Conservation (phyloP, 1,140 invertebrate species). For the Brachionus koreanus region DNA sequence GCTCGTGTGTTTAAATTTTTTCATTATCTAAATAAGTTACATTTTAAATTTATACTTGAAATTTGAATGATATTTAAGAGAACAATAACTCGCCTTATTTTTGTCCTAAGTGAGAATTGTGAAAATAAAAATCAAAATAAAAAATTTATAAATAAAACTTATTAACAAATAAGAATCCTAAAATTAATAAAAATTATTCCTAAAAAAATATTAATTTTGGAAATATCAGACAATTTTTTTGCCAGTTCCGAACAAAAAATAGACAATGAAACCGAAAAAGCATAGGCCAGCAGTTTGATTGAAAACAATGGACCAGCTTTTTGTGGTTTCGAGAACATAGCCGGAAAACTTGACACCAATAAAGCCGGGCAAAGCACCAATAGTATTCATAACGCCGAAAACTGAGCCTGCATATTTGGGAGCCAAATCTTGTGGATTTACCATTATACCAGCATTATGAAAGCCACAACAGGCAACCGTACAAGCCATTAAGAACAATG, state of each 20-base stretch:
- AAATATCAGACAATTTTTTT: slow-evolving; percentile 63
- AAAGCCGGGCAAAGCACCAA: slow-evolving; percentile 63
- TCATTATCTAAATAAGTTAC: neutral
- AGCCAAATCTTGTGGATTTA: slow-evolving; percentile 72
- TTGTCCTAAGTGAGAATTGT: neutral
- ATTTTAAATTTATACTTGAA: neutral
- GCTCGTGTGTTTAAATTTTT: neutral
- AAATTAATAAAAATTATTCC: neutral
- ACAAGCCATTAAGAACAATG: slow-evolving; percentile 63
- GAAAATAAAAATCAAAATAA: neutral
- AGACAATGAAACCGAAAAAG: slow-evolving; percentile 66
- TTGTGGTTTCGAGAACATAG: slow-evolving; percentile 66
- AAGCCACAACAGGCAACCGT: slow-evolving; percentile 67
- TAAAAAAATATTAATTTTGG: neutral
- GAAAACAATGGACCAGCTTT: slow-evolving; percentile 71
- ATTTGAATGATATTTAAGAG: neutral
- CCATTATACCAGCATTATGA: slow-evolving; percentile 69
- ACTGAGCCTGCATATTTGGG: slow-evolving; percentile 70
- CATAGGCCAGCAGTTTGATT: slow-evolving; percentile 67
- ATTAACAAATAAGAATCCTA: neutral
- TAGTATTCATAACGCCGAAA: slow-evolving; percentile 62
- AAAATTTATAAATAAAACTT: slow-evolving; percentile 6
- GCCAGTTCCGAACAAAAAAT: slow-evolving; percentile 67
- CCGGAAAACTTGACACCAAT: slow-evolving; percentile 72
- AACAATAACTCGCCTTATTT: neutral